Conservation (phyloP, 2,797 vertebrate genomes). For the Protosalanx chinensis region DNA sequence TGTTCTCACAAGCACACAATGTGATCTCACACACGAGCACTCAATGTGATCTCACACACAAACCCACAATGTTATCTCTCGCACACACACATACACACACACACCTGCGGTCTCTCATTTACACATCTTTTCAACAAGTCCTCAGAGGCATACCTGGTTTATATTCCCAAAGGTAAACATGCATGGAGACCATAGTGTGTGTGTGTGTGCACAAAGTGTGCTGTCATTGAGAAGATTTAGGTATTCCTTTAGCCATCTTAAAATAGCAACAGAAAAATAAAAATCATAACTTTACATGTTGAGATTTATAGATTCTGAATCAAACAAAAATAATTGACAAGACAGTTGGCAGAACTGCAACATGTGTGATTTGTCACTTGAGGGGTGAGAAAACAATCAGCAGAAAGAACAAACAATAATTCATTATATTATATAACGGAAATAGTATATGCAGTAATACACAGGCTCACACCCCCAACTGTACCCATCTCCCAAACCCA, state of each 20-base stretch:
- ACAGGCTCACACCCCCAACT: neutral
- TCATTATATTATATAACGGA: neutral
- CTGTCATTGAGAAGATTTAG: too few relatives aligned
- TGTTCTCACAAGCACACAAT: too few relatives aligned
- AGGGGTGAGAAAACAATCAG: neutral
- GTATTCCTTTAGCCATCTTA: constrained; percentile 17
- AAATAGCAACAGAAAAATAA: constrained; percentile 40
- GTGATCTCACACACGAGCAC: too few relatives aligned
- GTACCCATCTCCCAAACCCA: neutral
- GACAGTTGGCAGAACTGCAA: neutral
- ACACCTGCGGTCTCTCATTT: too few relatives aligned
- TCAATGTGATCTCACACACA: too few relatives aligned
- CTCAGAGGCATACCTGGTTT: too few relatives aligned
- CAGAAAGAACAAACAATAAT: neutral
- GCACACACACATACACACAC: too few relatives aligned
- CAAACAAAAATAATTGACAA: constrained; percentile 26
- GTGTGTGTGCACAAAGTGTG: too few relatives aligned
- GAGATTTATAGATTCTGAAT: constrained; percentile 36
- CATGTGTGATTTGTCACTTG: neutral
- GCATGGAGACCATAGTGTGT: too few relatives aligned
- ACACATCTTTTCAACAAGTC: too few relatives aligned
- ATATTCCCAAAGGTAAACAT: too few relatives aligned
- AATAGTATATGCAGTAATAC: neutral
- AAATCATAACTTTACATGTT: constrained; percentile 52
- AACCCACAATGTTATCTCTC: too few relatives aligned